Conservation (phyloP, 1,140 invertebrate species). For the Saccostrea glomerata region DNA sequence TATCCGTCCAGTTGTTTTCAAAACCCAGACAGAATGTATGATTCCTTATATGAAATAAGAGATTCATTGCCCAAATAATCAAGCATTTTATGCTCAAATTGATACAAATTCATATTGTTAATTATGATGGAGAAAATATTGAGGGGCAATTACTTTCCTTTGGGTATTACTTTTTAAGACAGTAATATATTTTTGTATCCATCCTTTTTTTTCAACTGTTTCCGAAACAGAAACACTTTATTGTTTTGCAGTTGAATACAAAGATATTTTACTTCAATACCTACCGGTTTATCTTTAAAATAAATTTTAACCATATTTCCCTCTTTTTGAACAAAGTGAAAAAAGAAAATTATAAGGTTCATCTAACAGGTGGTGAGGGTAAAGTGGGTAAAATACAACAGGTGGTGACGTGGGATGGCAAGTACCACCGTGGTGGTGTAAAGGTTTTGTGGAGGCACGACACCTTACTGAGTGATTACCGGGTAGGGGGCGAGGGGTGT, state of each 20-base stretch:
- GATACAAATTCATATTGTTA: too few relatives aligned
- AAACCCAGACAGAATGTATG: too few relatives aligned
- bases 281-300: background rate
- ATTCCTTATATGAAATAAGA: too few relatives aligned
- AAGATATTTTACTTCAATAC: background rate
- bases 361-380: constrained; percentile 79
- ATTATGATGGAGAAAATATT: too few relatives aligned
- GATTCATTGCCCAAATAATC: too few relatives aligned
- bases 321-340: background rate
- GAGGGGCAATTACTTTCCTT: too few relatives aligned
- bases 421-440: constrained; percentile 91
- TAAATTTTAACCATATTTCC: background rate
- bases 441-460: constrained; percentile 83
- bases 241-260: background rate
- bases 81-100: too few relatives aligned
- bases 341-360: background rate
- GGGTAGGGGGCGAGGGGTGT: constrained; percentile 90
- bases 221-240: background rate
- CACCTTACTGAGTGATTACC: constrained; percentile 85
- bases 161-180: too few relatives aligned
- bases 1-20: too few relatives aligned
- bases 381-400: constrained; percentile 89
- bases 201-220: background rate
- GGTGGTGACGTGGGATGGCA: constrained; percentile 90
- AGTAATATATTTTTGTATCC: background rate